phyloP scores from a whole-genome alignment of 2,888 invertebrate genomes.

The Diaprepes abbreviatus region DNA sequence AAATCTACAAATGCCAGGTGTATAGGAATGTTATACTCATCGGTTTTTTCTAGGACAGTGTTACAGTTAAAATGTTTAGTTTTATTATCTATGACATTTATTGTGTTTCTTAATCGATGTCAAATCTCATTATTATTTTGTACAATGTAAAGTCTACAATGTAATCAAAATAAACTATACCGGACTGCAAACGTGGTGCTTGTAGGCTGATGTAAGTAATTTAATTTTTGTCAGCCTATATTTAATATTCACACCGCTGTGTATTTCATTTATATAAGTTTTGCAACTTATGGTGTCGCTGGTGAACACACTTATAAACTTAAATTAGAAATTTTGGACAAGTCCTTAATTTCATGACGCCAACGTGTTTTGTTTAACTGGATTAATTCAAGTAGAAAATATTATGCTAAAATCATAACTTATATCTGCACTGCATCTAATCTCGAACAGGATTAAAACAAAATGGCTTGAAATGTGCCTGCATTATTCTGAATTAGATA shows the following conservation, averaged over 20 bases:
- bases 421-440: slow-evolving; percentile 36
- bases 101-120: too few relatives aligned
- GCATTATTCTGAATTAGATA: slow-evolving; percentile 33
- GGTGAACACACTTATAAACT: slow-evolving; percentile 39
- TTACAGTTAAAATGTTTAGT: too few relatives aligned
- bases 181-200: too few relatives aligned
- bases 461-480: slow-evolving; percentile 26
- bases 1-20: too few relatives aligned
- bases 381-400: slow-evolving; percentile 36
- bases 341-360: slow-evolving; percentile 37
- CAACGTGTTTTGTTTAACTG: slow-evolving; percentile 42
- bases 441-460: slow-evolving; percentile 17
- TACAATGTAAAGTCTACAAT: too few relatives aligned
- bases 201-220: too few relatives aligned
- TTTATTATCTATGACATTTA: too few relatives aligned
- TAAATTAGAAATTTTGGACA: slow-evolving; percentile 45
- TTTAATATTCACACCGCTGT: background rate
- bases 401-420: slow-evolving; percentile 32
- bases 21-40: too few relatives aligned
- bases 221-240: background rate
- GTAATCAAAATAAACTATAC: too few relatives aligned
- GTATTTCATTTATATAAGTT: slow-evolving; percentile 28
- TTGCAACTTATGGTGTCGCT: slow-evolving; percentile 34
- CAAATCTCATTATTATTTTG: too few relatives aligned
- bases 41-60: too few relatives aligned